Conservation (phyloP, 2,888 invertebrate genomes). For the Horisme vitalbata region DNA sequence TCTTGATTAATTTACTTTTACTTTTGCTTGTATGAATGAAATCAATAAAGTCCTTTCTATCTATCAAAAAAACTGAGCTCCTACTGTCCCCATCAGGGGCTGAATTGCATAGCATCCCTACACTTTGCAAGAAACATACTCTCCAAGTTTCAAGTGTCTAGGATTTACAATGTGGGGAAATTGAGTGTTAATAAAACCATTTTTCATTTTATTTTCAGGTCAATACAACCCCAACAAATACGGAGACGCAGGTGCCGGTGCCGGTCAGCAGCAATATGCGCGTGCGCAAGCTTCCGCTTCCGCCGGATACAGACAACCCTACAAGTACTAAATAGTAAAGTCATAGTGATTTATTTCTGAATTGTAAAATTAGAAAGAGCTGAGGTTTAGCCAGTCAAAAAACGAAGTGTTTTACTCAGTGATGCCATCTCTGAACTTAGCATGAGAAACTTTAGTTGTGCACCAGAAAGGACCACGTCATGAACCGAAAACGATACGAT, state of each 20-base stretch:
- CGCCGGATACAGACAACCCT: slow-evolving; percentile 64
- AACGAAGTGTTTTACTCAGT: too few relatives aligned
- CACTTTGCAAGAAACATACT: too few relatives aligned
- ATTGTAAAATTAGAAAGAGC: slow-evolving; percentile 31
- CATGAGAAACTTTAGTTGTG: not conserved
- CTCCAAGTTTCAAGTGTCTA: not conserved
- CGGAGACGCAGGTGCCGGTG: slow-evolving; percentile 48
- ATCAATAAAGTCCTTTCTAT: too few relatives aligned
- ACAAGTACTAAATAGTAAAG: slow-evolving; percentile 61
- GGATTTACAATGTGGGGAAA: not conserved
- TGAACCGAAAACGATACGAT: too few relatives aligned
- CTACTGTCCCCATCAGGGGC: too few relatives aligned
- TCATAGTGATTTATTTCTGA: slow-evolving; percentile 19
- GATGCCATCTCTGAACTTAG: not conserved
- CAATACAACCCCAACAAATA: slow-evolving; percentile 76
- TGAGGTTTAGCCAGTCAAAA: too few relatives aligned
- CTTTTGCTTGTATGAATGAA: too few relatives aligned
- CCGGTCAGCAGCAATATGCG: slow-evolving; percentile 52
- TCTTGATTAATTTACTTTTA: too few relatives aligned
- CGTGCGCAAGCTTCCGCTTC: slow-evolving; percentile 59
- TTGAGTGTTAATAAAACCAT: not conserved
- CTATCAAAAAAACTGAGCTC: too few relatives aligned
- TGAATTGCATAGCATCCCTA: too few relatives aligned
- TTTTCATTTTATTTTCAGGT: slow-evolving; percentile 51
- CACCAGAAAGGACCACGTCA: slow-evolving; percentile 33